Conservation (phyloP, 2,113 vertebrate genomes). For the Zingel zingel region DNA sequence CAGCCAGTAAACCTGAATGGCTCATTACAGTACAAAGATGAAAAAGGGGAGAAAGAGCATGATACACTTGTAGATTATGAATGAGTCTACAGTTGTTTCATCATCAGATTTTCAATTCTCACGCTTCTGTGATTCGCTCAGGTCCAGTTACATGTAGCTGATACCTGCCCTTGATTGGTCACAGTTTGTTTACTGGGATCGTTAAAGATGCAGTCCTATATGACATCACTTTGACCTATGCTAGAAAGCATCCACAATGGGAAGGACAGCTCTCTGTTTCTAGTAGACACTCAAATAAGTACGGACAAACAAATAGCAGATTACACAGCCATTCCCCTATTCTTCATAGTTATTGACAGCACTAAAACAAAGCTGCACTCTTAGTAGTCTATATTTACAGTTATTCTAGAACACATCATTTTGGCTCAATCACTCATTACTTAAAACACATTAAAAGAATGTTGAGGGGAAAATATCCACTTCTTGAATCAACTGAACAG, state of each 20-base stretch:
- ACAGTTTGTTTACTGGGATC: slow-evolving; percentile 67
- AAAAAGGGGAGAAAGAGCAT: slow-evolving; percentile 19
- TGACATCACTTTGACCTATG: slow-evolving; percentile 34
- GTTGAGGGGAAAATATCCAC: neutral
- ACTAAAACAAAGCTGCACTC: neutral
- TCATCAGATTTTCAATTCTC: slow-evolving; percentile 53
- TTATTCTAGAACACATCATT: neutral
- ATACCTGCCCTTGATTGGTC: slow-evolving; percentile 62
- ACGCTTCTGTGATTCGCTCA: slow-evolving; percentile 63
- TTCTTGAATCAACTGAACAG: neutral
- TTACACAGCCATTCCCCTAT: neutral
- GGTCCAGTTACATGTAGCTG: slow-evolving; percentile 68
- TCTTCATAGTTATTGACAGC: neutral
- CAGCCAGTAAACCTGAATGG: slow-evolving; percentile 25
- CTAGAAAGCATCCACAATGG: neutral
- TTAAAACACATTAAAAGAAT: neutral
- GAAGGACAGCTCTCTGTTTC: slow-evolving; percentile 11
- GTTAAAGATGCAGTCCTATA: slow-evolving; percentile 59
- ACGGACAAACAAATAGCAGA: neutral
- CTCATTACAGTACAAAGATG: slow-evolving; percentile 46
- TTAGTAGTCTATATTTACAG: neutral
- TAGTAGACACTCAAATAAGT: neutral
- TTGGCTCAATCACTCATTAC: neutral
- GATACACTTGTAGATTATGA: slow-evolving; percentile 62
- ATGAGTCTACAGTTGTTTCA: slow-evolving; percentile 57